Base-by-base conservation (phyloP, 2,888 invertebrate species). In the Epistrophe eligans region DNA sequence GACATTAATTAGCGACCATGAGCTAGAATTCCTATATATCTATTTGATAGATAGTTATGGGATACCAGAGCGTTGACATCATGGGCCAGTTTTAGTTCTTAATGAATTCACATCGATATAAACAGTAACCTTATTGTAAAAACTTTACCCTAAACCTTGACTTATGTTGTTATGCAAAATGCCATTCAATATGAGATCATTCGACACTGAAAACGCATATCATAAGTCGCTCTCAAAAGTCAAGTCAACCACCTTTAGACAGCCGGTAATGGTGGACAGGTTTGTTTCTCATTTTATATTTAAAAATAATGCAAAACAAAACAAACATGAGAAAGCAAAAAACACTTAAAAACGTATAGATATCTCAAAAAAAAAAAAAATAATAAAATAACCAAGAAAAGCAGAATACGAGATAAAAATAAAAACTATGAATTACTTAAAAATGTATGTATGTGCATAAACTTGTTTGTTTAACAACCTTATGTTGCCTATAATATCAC, bases 131-230 rank as follows among this genome's bases (percentile, higher is more conserved):
- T n/a, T n/a, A n/a, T n/a, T n/a, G n/a, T n/a, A n/a, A n/a, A n/a
- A 79, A 32, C 85, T 77, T 50, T 79, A 79, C 73, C 85, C 82
- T 85, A 82, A 81, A 79, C 85, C 85, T 85, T 85, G 84, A 48
- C 45, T 48, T 50, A 24, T 24, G 19, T 74, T 71, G 57, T 77
- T 82, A 85, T 85, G 85, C 81, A 85, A 82, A 84, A 85, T 15
- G 50, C 57, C 70, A 73, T 50, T 28, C 67, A 58, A 66, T 73
- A 80, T 72, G 80, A 77, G 77, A 85, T 81, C 85, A 74, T 43
- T 73, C 79, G 79, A 58, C 45, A 73, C 35, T 71, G 74, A 70
- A 48, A 64, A 60, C 52, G 55, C 43, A 72, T 64, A 74, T 74
- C 67, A 70, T 73, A 77, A 81, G 77, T 77, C 77, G 64, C 67